Percentiles rank a stretch among this genome's conserved stretches.
phyloP scores from a whole-genome alignment of 2,797 vertebrate species.

The Triplophysa bombifrons region DNA sequence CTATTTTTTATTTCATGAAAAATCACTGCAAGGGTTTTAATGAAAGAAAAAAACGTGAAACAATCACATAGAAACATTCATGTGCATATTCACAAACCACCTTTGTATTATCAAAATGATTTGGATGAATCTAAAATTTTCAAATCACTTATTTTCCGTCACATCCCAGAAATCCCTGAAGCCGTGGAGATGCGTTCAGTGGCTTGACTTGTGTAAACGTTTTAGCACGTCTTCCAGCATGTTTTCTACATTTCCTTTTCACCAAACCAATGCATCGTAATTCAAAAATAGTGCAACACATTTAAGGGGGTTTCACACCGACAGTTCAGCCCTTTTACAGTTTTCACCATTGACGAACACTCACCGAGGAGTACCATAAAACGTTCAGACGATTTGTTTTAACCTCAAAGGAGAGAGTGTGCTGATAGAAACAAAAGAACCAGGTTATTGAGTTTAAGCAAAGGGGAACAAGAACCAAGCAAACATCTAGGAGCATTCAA shows the following conservation, averaged over 20 bases:
- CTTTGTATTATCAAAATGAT: conserved; percentile 12
- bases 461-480: conserved; percentile 74
- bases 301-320: conserved; percentile 42
- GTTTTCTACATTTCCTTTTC: conserved; percentile 13
- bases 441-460: conserved; percentile 62
- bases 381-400: conserved; percentile 11
- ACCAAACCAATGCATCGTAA: conserved; percentile 35
- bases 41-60: neutral
- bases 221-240: conserved; percentile 34
- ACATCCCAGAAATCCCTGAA: conserved; percentile 32
- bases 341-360: conserved; percentile 53
- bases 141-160: neutral
- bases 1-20: neutral
- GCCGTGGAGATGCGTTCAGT: conserved; percentile 8
- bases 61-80: neutral
- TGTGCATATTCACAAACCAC: conserved; percentile 17
- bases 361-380: conserved; percentile 34
- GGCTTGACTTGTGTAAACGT: conserved; percentile 35
- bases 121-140: conserved; percentile 38
- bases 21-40: neutral
- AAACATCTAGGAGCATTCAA: conserved; percentile 78
- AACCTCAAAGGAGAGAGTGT: conserved; percentile 40
- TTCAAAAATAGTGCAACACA: conserved; percentile 56
- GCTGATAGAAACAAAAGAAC: conserved; percentile 62
- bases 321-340: conserved; percentile 70